Evolutionary conservation across 2,888 invertebrate species (phyloP), one percentile per base, ranked within the genome.

Genomic region (Alcis repandata): DNA sequence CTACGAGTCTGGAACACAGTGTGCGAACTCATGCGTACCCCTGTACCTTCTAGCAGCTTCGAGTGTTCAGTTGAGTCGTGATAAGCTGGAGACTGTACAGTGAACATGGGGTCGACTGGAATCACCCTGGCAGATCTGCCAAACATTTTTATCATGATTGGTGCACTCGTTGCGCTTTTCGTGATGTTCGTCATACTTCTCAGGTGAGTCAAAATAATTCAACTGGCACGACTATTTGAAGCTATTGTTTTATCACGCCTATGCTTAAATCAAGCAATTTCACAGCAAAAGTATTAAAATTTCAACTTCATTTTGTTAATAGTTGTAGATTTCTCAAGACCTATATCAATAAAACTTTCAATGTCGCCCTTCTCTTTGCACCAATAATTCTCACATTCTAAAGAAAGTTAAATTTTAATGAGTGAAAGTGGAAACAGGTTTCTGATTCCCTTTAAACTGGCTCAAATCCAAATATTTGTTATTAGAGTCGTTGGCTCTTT

Each of bases 181-280:
- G 95, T 95, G 69, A 96, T 96, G 95, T 94, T 96, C 79, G 93
- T 96, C 76, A 96, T 96, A 85, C 95, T 96, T 74, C 95, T 96
- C 89, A 96, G 96, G 96, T 96, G 84, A 91, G 94, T 84, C 33
- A 41, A 57, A 33, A 61, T n/a, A 54, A 48, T 46, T 46, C n/a
- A 8, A 46, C 13, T 46, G 9, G 4, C 13, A 27, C 27, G 6
- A 27, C 27, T 27, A 27, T 27, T 27, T 2, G 20, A 17, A 10
- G 33, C 20, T 52, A 38, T 17, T 33, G 1, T 17, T 11, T 6
- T 33, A 33, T 17, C 13, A 13, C 11, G 3, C 13, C 8, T 36
- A 19, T 33, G 32, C 49, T 1, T 7, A 20, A 13, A 2, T 13
- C 3, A 49, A 4, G 8, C 19, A n/a, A 27, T 11, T 49, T 3